phyloP scores from a whole-genome alignment of 2,113 vertebrate species.

The Pseudolaguvia tuberculata region DNA sequence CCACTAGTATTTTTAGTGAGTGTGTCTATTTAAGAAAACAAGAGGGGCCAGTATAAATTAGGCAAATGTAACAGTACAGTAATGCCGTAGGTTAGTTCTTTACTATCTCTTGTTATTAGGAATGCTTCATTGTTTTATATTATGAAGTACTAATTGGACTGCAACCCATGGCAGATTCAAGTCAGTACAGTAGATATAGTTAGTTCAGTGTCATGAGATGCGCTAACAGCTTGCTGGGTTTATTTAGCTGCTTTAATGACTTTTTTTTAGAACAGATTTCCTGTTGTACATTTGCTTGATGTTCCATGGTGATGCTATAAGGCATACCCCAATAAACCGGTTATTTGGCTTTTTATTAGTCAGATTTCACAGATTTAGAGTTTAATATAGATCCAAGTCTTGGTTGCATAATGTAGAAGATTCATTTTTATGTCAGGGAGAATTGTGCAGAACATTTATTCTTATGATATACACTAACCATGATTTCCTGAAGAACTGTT shows the following conservation, averaged over 20 bases:
- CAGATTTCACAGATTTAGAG: constrained; percentile 39
- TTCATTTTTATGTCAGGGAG: constrained; percentile 23
- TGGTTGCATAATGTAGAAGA: constrained; percentile 22
- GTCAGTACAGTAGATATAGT: constrained; percentile 26
- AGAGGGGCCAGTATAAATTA: not conserved
- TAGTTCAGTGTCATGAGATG: constrained; percentile 38
- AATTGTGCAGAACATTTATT: constrained; percentile 18
- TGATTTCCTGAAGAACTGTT: constrained; percentile 17
- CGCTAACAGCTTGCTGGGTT: constrained; percentile 42
- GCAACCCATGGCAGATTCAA: constrained; percentile 26
- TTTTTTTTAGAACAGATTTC: constrained; percentile 35
- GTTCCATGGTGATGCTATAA: constrained; percentile 18
- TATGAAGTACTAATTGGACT: constrained; percentile 40
- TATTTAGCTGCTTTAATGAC: constrained; percentile 39
- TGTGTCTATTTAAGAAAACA: not conserved
- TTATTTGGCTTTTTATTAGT: constrained; percentile 41
- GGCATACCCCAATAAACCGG: constrained; percentile 27
- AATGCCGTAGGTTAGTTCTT: not conserved
- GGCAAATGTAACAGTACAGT: not conserved
- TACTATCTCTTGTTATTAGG: constrained; percentile 1
- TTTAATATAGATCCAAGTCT: not conserved
- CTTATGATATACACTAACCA: constrained; percentile 20
- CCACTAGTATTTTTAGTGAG: not conserved
- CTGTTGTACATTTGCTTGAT: constrained; percentile 33
- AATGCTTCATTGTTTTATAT: constrained; percentile 11